These are phyloP conservation scores for Yponomeuta cagnagella DNA, from an alignment of 2,888 invertebrate species.

Conservation along the genomic window DNA sequence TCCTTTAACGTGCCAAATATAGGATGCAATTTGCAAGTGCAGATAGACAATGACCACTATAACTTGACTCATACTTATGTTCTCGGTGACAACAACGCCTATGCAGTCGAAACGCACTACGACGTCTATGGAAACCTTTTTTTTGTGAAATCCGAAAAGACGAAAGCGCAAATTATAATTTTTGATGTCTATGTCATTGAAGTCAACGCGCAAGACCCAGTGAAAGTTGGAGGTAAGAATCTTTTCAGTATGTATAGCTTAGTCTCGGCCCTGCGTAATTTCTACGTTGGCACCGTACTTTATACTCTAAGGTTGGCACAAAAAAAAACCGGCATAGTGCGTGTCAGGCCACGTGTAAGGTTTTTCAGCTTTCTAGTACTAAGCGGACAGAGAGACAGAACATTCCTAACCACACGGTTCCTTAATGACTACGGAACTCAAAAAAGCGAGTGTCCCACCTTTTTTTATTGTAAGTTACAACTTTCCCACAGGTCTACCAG, in stretches of 20 bases:
- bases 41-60: conserved; percentile 46
- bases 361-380: too few species aligned
- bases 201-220: conserved; percentile 32
- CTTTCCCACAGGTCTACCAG: conserved; percentile 43
- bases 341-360: too few species aligned
- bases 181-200: conserved; percentile 48
- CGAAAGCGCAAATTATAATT: conserved; percentile 36
- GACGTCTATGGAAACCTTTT: conserved; percentile 55
- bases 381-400: too few species aligned
- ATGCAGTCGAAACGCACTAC: conserved; percentile 54
- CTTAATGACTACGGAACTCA: too few species aligned
- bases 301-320: too few species aligned
- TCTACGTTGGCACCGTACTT: too few species aligned
- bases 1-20: conserved; percentile 49
- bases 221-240: conserved; percentile 45
- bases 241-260: too few species aligned
- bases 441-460: too few species aligned
- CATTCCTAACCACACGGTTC: too few species aligned
- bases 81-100: conserved; percentile 33
- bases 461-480: too few species aligned
- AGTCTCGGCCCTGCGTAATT: too few species aligned
- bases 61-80: conserved; percentile 40
- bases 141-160: conserved; percentile 44
- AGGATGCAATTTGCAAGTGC: conserved; percentile 41
- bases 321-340: too few species aligned